Conservation (phyloP, 2,797 vertebrate genomes). For the Gymnothorax reevesii region DNA sequence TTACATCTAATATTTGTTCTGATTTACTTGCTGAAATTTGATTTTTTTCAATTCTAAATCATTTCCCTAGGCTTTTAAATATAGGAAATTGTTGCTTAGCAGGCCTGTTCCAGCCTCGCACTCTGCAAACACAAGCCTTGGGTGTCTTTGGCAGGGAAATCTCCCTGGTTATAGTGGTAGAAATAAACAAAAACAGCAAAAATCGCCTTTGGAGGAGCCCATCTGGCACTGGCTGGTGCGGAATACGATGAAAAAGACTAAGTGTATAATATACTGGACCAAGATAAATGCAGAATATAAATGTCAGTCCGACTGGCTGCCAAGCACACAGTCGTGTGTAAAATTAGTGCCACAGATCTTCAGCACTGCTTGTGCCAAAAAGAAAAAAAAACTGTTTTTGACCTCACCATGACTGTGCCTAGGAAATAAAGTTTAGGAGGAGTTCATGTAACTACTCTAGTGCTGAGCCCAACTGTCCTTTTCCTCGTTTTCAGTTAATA, state of each 20-base stretch:
- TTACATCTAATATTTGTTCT: background rate
- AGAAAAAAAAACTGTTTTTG: no score
- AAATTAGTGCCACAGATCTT: background rate
- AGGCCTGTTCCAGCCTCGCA: no score
- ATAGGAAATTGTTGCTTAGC: background rate
- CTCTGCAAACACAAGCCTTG: no score
- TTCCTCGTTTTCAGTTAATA: background rate
- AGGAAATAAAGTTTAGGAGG: background rate
- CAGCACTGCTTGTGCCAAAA: background rate
- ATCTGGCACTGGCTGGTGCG: no score
- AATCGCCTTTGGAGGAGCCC: no score
- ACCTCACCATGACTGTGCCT: background rate
- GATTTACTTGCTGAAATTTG: constrained; percentile 19
- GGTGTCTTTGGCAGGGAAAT: no score
- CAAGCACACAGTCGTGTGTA: background rate
- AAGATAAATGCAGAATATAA: background rate
- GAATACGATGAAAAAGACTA: no score
- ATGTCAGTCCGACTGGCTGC: background rate
- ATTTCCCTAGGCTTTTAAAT: no score
- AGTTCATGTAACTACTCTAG: background rate
- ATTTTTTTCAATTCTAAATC: background rate
- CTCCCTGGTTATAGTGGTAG: no score
- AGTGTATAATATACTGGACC: background rate
- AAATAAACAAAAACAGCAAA: no score
- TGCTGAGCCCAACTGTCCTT: background rate